These are phyloP conservation scores for Condylura cristata DNA, from an alignment of 2,113 vertebrate genomes.

Conservation along the genomic window DNA sequence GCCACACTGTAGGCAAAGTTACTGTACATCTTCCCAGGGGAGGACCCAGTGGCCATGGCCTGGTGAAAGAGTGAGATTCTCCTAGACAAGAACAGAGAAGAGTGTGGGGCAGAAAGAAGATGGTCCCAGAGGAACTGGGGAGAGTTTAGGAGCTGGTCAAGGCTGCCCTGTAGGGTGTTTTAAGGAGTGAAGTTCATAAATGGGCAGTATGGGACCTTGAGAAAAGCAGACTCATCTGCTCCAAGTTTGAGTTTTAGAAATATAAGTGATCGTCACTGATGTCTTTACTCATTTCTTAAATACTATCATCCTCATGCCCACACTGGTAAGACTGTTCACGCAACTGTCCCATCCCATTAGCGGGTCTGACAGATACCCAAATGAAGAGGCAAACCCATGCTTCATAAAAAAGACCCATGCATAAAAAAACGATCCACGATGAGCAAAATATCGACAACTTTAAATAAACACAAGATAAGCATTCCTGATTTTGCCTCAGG, in stretches of 20 bases:
- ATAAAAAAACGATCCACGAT: background rate
- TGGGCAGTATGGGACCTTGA: no score
- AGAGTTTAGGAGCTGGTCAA: rapidly evolving
- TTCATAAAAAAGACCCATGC: background rate
- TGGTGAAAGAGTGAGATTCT: no score
- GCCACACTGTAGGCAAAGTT: no score
- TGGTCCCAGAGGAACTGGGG: background rate
- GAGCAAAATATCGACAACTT: constrained; percentile 1
- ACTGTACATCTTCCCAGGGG: background rate
- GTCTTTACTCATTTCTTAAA: background rate
- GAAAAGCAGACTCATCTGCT: background rate
- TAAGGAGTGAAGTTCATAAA: background rate
- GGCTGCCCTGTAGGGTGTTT: background rate
- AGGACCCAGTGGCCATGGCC: rapidly evolving
- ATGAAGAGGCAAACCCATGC: background rate
- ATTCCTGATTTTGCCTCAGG: constrained; percentile 21
- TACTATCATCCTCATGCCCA: background rate
- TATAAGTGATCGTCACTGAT: background rate
- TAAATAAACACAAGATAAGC: constrained; percentile 7
- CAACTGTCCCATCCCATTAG: background rate
- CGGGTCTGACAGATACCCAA: background rate
- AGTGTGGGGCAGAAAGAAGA: background rate
- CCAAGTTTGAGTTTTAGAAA: background rate
- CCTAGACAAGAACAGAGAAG: background rate
- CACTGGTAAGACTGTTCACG: background rate